A percentile compares a stretch with the other conserved stretches of the same genome.
Conservation (phyloP, 1,140 invertebrate genomes). For the Portunus trituberculatus region DNA sequence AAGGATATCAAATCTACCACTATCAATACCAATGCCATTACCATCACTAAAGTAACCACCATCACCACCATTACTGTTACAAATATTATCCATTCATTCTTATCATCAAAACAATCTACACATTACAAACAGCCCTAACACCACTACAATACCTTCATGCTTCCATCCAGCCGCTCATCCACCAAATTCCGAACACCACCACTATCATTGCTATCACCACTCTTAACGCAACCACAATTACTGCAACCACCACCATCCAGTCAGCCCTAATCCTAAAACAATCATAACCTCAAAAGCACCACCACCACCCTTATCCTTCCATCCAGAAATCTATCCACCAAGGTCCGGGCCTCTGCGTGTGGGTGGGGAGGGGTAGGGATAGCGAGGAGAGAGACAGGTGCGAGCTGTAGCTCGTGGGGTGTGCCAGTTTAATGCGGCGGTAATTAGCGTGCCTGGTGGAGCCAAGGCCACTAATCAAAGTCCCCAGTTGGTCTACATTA, state of each 20-base stretch:
- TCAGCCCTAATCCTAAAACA: not conserved
- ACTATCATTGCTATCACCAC: not conserved
- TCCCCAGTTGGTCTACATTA: not conserved
- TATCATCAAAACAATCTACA: no score
- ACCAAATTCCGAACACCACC: not conserved
- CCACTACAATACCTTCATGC: no score
- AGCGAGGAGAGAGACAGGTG: not conserved
- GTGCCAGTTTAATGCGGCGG: not conserved
- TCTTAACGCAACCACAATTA: no score
- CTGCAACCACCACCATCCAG: not conserved
- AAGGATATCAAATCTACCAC: not conserved
- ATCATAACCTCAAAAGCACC: no score
- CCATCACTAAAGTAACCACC: not conserved
- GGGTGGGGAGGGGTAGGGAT: not conserved
- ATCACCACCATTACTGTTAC: not conserved
- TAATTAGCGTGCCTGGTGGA: not conserved
- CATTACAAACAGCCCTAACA: not conserved
- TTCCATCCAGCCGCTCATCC: no score
- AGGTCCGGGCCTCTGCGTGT: not conserved
- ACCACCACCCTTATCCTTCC: not conserved
- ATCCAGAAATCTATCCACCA: not conserved
- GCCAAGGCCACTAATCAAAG: not conserved
- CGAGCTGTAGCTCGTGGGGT: not conserved
- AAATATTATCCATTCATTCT: no score
- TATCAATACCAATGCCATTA: not conserved